These are phyloP conservation scores for Isoperla grammatica DNA, from an alignment of 2,888 invertebrate genomes.

Conservation along the genomic window DNA sequence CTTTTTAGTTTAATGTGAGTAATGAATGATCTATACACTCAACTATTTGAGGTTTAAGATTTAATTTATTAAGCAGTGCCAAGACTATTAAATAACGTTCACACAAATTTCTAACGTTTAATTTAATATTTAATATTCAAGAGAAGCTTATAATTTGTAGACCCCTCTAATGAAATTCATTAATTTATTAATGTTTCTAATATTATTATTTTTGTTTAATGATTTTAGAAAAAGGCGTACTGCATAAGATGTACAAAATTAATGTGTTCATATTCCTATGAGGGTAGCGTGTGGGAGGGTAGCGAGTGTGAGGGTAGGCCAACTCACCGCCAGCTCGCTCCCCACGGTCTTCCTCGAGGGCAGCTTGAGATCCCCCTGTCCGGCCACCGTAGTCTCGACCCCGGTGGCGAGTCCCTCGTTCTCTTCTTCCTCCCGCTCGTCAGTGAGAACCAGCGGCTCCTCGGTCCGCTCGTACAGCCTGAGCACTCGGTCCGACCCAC, in stretches of 20 bases:
- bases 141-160: too few species aligned
- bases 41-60: too few species aligned
- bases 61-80: too few species aligned
- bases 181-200: too few species aligned
- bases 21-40: too few species aligned
- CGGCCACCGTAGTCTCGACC: conserved; percentile 51
- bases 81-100: too few species aligned
- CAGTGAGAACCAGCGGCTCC: conserved; percentile 88
- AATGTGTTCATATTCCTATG: not conserved
- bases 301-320: not conserved
- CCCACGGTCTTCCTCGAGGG: conserved; percentile 85
- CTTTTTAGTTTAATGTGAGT: too few species aligned
- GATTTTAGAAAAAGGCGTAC: conserved; percentile 35
- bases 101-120: too few species aligned
- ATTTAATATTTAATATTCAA: too few species aligned
- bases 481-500: conserved; percentile 83
- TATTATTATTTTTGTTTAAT: too few species aligned
- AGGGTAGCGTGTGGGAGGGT: not conserved
- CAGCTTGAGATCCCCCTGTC: conserved; percentile 69
- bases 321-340: conserved; percentile 76
- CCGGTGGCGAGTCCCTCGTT: conserved; percentile 67
- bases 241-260: too few species aligned
- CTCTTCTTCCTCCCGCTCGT: conserved; percentile 81
- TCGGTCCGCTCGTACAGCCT: conserved; percentile 80
- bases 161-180: too few species aligned